Conservation (phyloP, 1,140 invertebrate species). For the Pseudomyrmex dendroicus region DNA sequence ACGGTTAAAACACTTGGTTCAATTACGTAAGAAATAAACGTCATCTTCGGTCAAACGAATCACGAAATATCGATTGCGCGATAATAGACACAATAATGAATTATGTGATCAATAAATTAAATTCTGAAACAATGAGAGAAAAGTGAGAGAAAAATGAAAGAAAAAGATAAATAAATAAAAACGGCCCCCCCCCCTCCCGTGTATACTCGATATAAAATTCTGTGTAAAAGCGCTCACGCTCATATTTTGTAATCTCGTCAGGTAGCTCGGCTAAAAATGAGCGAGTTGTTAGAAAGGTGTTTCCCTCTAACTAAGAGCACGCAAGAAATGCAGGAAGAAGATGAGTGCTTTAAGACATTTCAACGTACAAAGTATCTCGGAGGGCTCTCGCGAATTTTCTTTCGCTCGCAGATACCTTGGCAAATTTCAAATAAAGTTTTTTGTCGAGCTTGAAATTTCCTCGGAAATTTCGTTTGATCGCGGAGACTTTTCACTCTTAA, state of each 20-base stretch:
- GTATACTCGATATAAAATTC: neutral
- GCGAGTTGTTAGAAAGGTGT: conserved; percentile 17
- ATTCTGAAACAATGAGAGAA: neutral
- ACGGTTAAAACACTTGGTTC: conserved; percentile 6
- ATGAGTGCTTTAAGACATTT: conserved; percentile 28
- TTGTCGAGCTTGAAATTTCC: conserved; percentile 10
- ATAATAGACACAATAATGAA: no score
- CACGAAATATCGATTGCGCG: neutral
- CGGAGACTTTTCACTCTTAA: neutral
- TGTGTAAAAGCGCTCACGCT: neutral
- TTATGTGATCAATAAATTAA: neutral
- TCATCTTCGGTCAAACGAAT: no score
- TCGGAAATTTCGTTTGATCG: neutral
- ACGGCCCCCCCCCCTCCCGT: no score
- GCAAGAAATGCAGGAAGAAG: conserved; percentile 19
- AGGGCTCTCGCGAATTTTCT: conserved; percentile 32
- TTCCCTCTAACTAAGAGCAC: conserved; percentile 5
- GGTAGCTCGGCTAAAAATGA: neutral
- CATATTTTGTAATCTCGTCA: conserved; percentile 1
- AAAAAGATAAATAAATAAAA: no score
- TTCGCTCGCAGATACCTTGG: neutral
- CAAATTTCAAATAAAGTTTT: conserved; percentile 43
- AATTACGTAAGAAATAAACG: conserved; percentile 15
- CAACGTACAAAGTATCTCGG: conserved; percentile 9
- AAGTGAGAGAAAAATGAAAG: neutral